Evolutionary conservation across 2,113 vertebrate species (phyloP).

Genomic region (Clinocottus analis): DNA sequence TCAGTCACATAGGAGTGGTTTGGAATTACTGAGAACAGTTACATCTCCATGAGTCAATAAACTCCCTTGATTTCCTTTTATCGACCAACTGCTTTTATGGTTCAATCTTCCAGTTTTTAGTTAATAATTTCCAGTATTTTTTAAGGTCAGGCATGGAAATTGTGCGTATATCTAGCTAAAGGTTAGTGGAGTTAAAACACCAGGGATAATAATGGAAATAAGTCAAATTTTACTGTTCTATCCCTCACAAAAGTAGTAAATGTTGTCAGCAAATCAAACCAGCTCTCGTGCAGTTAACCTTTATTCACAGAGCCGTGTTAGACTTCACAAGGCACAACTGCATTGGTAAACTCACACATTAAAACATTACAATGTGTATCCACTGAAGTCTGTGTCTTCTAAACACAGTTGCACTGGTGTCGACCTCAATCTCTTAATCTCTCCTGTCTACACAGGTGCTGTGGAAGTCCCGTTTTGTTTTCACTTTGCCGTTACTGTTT

Average conservation of each 20-base stretch:
- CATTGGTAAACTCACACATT: not conserved
- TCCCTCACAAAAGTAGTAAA: not conserved
- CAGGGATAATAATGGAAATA: not conserved
- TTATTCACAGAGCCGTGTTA: not conserved
- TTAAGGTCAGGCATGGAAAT: not conserved
- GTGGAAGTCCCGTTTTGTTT: slow-evolving; percentile 36
- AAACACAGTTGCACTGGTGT: not conserved
- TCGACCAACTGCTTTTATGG: slow-evolving; percentile 14
- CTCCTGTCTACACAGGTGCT: slow-evolving; percentile 57
- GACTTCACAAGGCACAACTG: not conserved
- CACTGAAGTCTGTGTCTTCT: not conserved
- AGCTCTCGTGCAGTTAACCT: not conserved
- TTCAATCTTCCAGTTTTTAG: slow-evolving; percentile 28
- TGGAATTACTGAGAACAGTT: not conserved
- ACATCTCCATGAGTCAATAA: slow-evolving; percentile 6
- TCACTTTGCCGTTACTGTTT: slow-evolving; percentile 55
- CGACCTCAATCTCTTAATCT: slow-evolving; percentile 32
- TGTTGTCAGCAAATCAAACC: not conserved
- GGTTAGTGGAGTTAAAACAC: not conserved
- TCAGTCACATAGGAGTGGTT: not conserved
- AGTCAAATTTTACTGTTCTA: not conserved
- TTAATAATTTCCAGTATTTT: not conserved
- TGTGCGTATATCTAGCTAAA: not conserved
- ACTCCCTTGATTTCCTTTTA: not conserved
- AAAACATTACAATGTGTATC: not conserved